phyloP scores from a whole-genome alignment of 30 jellyfish, hydroid and myxozoan species.

The Aurelia sp. region DNA sequence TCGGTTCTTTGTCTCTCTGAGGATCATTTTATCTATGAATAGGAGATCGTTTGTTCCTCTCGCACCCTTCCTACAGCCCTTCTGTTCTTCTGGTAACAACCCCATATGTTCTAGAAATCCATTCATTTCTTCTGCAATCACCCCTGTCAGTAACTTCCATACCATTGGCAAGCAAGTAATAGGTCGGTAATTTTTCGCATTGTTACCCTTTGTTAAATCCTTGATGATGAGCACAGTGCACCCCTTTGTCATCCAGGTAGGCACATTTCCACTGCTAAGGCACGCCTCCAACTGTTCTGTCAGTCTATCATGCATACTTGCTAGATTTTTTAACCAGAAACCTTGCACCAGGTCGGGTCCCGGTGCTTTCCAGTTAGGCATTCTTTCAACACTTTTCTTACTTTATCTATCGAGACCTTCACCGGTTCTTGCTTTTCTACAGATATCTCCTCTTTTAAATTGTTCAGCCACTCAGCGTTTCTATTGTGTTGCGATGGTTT shows the following conservation, averaged over 20 bases:
- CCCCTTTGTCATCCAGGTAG: too few relatives aligned
- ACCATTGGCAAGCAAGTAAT: too few relatives aligned
- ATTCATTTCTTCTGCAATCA: not conserved
- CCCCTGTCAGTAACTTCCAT: not conserved
- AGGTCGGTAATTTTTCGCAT: too few relatives aligned
- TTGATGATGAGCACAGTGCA: too few relatives aligned
- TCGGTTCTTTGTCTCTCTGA: conserved; percentile 9
- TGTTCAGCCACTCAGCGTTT: conserved; percentile 17
- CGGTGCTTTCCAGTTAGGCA: not conserved
- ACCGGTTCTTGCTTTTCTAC: conserved; percentile 20
- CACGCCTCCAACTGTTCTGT: too few relatives aligned
- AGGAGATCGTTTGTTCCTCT: conserved; percentile 12
- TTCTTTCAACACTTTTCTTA: not conserved
- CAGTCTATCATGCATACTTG: not conserved
- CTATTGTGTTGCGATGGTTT: conserved; percentile 15
- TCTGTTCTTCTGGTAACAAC: not conserved
- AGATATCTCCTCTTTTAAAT: conserved; percentile 19
- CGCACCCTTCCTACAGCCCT: not conserved
- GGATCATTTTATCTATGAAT: conserved; percentile 4
- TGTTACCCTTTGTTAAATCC: not conserved
- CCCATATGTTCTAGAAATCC: conserved; percentile 11
- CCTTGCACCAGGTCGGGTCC: too few relatives aligned
- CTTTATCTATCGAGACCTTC: conserved; percentile 19
- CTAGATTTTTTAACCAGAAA: not conserved
- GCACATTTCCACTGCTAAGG: too few relatives aligned